Evolutionary conservation across 2,113 vertebrate species (phyloP).

Genomic region (Gadus chalcogrammus): DNA sequence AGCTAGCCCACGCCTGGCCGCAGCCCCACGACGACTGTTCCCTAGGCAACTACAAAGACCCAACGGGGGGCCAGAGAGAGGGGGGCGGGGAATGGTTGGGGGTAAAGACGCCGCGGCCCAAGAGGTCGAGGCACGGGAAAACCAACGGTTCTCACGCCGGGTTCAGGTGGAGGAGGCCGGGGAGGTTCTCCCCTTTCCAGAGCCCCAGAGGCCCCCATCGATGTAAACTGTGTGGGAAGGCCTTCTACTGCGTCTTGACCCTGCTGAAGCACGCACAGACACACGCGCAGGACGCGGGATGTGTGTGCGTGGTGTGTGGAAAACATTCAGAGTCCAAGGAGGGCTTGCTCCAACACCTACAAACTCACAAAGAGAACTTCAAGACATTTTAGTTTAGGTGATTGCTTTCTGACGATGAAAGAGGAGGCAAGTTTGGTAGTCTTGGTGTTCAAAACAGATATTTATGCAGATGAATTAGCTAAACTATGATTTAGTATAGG

Average conservation of each 20-base stretch:
- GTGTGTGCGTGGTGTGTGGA: slow-evolving; percentile 2
- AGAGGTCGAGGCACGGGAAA: not conserved
- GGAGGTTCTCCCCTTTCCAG: not conserved
- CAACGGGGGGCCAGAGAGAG: too few relatives aligned
- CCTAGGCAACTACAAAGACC: not conserved
- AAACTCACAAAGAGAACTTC: not conserved
- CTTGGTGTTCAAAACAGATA: too few relatives aligned
- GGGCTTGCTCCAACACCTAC: not conserved
- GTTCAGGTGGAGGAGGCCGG: not conserved
- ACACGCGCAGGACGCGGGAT: not conserved
- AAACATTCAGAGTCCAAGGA: not conserved
- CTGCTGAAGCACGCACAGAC: not conserved
- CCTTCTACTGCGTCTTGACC: not conserved
- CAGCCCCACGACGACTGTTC: not conserved
- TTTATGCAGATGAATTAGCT: too few relatives aligned
- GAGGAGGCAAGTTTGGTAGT: too few relatives aligned
- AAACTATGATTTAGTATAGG: too few relatives aligned
- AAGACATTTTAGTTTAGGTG: not conserved
- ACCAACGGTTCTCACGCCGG: not conserved
- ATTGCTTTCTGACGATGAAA: not conserved
- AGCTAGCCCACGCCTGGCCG: not conserved
- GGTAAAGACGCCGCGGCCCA: not conserved
- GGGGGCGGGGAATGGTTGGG: not conserved
- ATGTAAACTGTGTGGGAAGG: slow-evolving; percentile 3
- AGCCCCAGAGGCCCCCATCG: not conserved